Base-by-base conservation (phyloP, 2,888 invertebrate species). In the Cremastobaeus sp. region DNA sequence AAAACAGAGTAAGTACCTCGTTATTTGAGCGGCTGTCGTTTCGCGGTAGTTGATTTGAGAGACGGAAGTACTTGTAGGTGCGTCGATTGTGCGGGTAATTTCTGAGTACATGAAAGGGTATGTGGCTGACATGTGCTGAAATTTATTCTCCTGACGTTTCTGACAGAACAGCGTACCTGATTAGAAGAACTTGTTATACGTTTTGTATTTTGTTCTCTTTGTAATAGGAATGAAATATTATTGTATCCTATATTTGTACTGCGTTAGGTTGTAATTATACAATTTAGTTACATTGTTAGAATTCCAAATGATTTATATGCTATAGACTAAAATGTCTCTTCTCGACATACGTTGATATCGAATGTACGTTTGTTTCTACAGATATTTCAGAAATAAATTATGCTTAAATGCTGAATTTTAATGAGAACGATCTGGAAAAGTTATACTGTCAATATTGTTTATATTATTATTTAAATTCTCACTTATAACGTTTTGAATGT, bases 11-110 rank as follows among this genome's bases (percentile, higher is more conserved):
- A 68, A 69, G 59, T 69, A 69, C 69, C 59, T 69, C 57, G 69
- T 69, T 69, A 69, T 57, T 69, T 48, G 68, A 52, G 41, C 64
- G 64, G 52, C 25, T 52, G 64, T 50, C 59, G 59, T 68, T 69
- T 57, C 43, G 45, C 30, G 43, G 45, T 45, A 52, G 69, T 69
- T 57, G 45, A 69, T 69, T 60, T 60, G 48, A 69, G 60, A 59
- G 69, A 57, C 52, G 59, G 59, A 69, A 69, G 52, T 69, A 60
- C 54, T 69, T 60, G 69, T 60, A 59, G 69, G 69, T 57, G 69
- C 45, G 69, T 60, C 60, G 52, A 69, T 69, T 69, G 69, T 45
- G 59, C 34, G 60, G 69, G 59, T 60, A 59, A 69, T 69, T 60
- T 52, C 69, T 69, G 45, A 52, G 57, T 52, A 54, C 41, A 45